These are phyloP conservation scores for Lasioglossum villosulum DNA, from an alignment of 2,888 invertebrate species.

Conservation along the genomic window DNA sequence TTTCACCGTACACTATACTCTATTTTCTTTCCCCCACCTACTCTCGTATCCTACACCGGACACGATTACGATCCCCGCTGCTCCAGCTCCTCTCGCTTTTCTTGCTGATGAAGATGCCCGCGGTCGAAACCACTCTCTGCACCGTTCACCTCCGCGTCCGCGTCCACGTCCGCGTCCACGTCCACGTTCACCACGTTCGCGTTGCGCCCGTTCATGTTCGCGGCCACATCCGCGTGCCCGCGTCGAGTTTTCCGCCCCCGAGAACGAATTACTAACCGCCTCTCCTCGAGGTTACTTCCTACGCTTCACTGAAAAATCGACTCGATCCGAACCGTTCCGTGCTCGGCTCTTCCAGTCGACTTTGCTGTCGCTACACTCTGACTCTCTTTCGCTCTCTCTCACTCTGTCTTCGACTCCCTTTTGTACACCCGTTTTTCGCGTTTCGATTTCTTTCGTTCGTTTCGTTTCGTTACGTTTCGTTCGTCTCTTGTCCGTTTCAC, in stretches of 20 bases:
- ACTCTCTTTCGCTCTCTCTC: background rate
- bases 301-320: background rate
- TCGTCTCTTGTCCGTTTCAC: constrained; percentile 70
- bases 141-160: constrained; percentile 19
- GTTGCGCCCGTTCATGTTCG: background rate
- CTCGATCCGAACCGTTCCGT: background rate
- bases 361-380: background rate
- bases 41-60: constrained; percentile 2
- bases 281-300: background rate
- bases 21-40: background rate
- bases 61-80: background rate
- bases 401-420: background rate
- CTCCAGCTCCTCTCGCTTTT: background rate
- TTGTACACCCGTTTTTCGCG: background rate
- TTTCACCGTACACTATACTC: constrained; percentile 27
- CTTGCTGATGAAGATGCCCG: background rate
- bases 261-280: background rate
- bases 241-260: background rate
- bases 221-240: constrained; percentile 1
- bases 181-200: constrained; percentile 19
- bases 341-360: background rate
- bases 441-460: background rate
- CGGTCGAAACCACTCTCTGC: background rate
- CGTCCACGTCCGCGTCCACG: constrained; percentile 28
- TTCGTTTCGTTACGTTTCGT: constrained; percentile 36